phyloP scores from a whole-genome alignment of 2,888 invertebrate genomes.

The Shargacucullia verbasci region DNA sequence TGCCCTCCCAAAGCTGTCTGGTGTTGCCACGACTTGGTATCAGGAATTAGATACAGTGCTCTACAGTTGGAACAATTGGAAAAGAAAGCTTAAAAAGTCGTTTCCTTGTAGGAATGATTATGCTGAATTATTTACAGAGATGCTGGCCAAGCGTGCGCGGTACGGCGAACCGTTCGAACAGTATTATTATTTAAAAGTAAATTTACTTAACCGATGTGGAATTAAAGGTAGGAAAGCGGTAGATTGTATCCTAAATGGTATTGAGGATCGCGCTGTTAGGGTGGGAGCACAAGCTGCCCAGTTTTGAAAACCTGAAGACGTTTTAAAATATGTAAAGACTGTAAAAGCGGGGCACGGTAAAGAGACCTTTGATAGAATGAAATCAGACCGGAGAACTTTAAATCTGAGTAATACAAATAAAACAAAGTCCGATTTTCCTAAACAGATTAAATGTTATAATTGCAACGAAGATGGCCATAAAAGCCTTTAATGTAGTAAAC shows the following conservation, averaged over 20 bases:
- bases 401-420: no score
- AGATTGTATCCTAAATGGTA: constrained; percentile 43
- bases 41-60: neutral
- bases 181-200: constrained; percentile 27
- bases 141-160: constrained; percentile 5
- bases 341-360: constrained; percentile 26
- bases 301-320: constrained; percentile 43
- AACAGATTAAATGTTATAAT: no score
- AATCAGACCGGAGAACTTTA: no score
- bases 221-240: constrained; percentile 35
- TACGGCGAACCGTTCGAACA: constrained; percentile 7
- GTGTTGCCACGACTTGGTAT: constrained; percentile 2
- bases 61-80: neutral
- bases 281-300: constrained; percentile 50
- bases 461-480: no score
- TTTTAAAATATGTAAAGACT: constrained; percentile 38
- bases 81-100: neutral
- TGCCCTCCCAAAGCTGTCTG: neutral
- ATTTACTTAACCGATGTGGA: constrained; percentile 44
- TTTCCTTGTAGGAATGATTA: constrained; percentile 1
- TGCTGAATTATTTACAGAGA: neutral
- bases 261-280: constrained; percentile 43
- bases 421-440: no score
- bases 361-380: constrained; percentile 8
- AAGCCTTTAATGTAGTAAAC: no score